Conservation (phyloP, 2,888 invertebrate species). For the Caenorhabditis drosophilae region DNA sequence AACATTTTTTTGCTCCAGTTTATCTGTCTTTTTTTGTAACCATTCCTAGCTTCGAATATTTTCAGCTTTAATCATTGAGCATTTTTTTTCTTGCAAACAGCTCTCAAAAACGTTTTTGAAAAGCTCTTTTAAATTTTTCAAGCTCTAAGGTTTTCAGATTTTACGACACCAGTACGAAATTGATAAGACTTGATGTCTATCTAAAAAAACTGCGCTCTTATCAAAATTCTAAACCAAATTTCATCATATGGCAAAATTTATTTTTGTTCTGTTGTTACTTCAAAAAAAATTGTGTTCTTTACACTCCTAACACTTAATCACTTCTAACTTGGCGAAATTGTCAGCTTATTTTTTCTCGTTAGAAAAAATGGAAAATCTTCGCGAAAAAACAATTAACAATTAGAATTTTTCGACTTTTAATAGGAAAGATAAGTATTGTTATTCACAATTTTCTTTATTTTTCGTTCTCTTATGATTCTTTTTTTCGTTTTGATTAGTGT, state of each 20-base stretch:
- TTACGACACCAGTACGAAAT: too few species aligned
- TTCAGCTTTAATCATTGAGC: too few species aligned
- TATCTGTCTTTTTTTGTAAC: too few species aligned
- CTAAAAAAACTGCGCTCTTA: background rate
- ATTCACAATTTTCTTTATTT: too few species aligned
- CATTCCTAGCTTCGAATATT: too few species aligned
- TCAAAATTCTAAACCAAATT: constrained; percentile 1
- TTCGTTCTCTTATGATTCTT: too few species aligned
- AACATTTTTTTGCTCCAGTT: too few species aligned
- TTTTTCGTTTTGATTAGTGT: too few species aligned
- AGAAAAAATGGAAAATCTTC: background rate
- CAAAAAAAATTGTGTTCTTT: too few species aligned
- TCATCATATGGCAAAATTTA: constrained; percentile 1
- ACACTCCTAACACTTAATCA: background rate
- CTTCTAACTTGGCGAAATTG: background rate
- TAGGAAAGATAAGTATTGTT: too few species aligned
- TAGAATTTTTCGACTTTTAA: too few species aligned
- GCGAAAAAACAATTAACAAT: background rate
- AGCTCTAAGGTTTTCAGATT: background rate
- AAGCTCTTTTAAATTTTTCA: background rate
- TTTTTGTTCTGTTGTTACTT: background rate
- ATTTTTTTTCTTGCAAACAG: too few species aligned
- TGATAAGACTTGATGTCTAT: background rate
- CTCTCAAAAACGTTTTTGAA: constrained; percentile 1
- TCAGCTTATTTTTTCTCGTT: background rate